Evolutionary conservation across 2,888 invertebrate species (phyloP).

Genomic region (Lomographa bimaculata): DNA sequence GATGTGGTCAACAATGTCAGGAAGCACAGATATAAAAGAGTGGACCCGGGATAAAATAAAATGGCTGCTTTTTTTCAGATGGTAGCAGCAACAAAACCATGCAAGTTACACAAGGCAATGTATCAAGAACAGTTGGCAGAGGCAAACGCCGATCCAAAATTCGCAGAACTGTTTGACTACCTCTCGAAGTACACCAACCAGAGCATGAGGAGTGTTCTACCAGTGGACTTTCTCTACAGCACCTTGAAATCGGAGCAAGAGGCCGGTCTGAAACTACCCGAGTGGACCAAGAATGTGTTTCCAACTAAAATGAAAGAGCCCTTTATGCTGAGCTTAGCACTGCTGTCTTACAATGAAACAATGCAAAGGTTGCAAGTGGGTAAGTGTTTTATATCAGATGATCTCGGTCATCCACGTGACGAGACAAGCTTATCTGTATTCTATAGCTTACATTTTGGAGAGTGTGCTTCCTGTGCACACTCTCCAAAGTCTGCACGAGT

Average conservation of each 20-base stretch:
- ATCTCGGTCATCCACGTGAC: no score
- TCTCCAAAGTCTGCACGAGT: no score
- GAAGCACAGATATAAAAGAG: no score
- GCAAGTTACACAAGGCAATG: slow-evolving; percentile 65
- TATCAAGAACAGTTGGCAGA: slow-evolving; percentile 74
- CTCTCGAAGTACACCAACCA: slow-evolving; percentile 81
- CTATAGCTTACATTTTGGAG: no score
- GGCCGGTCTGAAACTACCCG: slow-evolving; percentile 87
- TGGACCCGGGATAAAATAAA: no score
- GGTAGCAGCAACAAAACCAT: slow-evolving; percentile 67
- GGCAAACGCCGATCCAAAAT: slow-evolving; percentile 77
- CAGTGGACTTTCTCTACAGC: slow-evolving; percentile 88
- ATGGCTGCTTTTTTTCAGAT: slow-evolving; percentile 63
- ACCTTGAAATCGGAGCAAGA: slow-evolving; percentile 86
- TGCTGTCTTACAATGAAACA: slow-evolving; percentile 87
- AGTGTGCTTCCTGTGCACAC: no score
- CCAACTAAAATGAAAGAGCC: slow-evolving; percentile 86
- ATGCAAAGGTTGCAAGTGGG: slow-evolving; percentile 90
- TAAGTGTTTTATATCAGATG: no score
- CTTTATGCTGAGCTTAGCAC: slow-evolving; percentile 87
- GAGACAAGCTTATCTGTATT: no score
- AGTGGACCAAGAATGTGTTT: slow-evolving; percentile 88
- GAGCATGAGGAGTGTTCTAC: slow-evolving; percentile 80
- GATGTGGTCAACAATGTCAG: no score
- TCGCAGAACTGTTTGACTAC: slow-evolving; percentile 85